phyloP scores from a whole-genome alignment of 2,888 invertebrate species.

The Macrophya alboannulata region DNA sequence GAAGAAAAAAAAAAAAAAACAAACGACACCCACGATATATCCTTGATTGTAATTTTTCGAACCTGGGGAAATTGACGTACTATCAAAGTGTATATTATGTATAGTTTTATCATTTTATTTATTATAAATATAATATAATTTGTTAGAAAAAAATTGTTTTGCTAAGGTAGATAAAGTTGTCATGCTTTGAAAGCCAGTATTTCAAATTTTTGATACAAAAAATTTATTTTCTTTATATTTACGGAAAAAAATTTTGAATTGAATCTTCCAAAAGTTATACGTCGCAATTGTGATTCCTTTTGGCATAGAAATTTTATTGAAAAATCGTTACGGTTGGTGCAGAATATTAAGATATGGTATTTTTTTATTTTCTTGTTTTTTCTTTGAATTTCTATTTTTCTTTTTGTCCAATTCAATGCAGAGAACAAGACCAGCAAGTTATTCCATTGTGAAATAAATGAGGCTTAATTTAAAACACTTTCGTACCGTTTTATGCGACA shows the following conservation, averaged over 20 bases:
- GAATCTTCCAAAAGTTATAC: not conserved
- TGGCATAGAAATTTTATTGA: not conserved
- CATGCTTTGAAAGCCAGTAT: too few species aligned
- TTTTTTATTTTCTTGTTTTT: too few species aligned
- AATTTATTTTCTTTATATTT: not conserved
- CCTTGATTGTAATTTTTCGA: too few species aligned
- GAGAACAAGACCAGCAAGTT: not conserved
- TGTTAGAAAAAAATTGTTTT: too few species aligned
- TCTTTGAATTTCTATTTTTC: not conserved
- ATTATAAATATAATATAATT: too few species aligned
- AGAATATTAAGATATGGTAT: not conserved
- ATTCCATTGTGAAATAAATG: not conserved
- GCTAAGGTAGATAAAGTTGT: too few species aligned
- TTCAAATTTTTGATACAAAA: too few species aligned
- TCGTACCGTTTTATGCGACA: not conserved
- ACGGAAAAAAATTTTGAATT: not conserved
- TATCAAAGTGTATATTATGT: too few species aligned
- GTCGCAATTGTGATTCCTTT: not conserved
- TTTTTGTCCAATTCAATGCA: not conserved
- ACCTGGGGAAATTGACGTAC: too few species aligned
- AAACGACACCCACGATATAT: not conserved
- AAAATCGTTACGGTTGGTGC: not conserved
- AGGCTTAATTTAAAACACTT: not conserved
- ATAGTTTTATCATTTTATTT: too few species aligned
- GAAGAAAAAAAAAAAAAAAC: not conserved